Percentiles rank a stretch among this genome's conserved stretches.
Evolutionary conservation across 1,140 invertebrate genomes (phyloP).

Genomic region (Drosophila subobscura): DNA sequence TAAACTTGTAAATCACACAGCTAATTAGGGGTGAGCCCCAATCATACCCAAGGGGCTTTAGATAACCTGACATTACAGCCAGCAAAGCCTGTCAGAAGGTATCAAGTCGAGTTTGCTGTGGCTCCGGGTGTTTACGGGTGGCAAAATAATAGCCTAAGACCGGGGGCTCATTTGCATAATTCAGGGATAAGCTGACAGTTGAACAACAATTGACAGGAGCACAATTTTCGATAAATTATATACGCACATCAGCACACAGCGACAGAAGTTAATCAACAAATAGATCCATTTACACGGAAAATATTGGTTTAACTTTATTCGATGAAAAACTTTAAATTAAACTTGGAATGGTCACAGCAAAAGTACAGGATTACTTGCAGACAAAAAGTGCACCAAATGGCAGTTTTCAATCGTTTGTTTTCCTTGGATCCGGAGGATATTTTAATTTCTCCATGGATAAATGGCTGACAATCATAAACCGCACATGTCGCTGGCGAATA

Average conservation of each 20-base stretch:
- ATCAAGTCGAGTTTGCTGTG: background rate
- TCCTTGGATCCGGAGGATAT: constrained; percentile 7
- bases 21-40: constrained; percentile 16
- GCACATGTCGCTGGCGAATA: constrained; percentile 38
- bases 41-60: no score
- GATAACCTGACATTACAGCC: no score
- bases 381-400: constrained; percentile 47
- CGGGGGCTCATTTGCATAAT: constrained; percentile 27
- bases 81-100: background rate
- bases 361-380: constrained; percentile 5
- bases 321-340: constrained; percentile 43
- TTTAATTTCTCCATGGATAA: background rate
- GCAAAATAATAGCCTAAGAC: constrained; percentile 7
- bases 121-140: constrained; percentile 9
- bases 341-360: constrained; percentile 38
- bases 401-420: constrained; percentile 44
- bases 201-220: constrained; percentile 8
- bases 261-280: constrained; percentile 51
- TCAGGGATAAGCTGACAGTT: constrained; percentile 8
- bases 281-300: constrained; percentile 29
- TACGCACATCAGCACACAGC: constrained; percentile 10
- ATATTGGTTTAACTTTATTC: constrained; percentile 53
- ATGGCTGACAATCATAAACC: constrained; percentile 56
- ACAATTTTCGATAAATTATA: constrained; percentile 19
- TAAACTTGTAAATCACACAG: constrained; percentile 43